Evolutionary conservation across 2,888 invertebrate species (phyloP).

Genomic region (Eristalis pertinax): DNA sequence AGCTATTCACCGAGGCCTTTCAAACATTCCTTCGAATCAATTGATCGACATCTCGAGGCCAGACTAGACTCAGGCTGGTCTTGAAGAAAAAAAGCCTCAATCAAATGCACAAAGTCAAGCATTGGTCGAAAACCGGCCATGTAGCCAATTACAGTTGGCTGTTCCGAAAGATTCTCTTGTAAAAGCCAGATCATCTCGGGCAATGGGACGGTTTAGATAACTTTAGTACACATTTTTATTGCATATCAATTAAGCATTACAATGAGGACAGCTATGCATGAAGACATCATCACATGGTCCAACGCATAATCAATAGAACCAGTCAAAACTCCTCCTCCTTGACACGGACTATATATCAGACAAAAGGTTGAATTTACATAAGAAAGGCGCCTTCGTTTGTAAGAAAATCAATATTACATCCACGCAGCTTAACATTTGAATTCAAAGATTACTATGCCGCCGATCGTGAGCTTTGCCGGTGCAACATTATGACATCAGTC

Average conservation of each 20-base stretch:
- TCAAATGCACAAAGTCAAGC: too few species aligned
- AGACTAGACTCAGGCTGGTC: too few species aligned
- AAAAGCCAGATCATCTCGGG: too few species aligned
- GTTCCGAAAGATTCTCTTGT: too few species aligned
- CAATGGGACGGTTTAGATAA: too few species aligned
- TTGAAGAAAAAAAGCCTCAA: too few species aligned
- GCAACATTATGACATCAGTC: constrained; percentile 34
- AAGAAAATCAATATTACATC: background rate
- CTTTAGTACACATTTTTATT: background rate
- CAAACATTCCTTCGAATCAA: too few species aligned
- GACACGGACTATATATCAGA: background rate
- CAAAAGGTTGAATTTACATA: background rate
- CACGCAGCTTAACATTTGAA: constrained; percentile 2
- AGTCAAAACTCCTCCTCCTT: background rate
- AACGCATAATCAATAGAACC: background rate
- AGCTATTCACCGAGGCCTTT: too few species aligned
- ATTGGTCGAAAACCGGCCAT: too few species aligned
- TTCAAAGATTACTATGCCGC: background rate
- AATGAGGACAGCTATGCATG: background rate
- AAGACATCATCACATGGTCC: background rate
- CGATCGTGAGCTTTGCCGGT: constrained; percentile 8
- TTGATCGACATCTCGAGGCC: too few species aligned
- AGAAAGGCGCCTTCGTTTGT: background rate
- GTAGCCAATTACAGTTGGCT: too few species aligned
- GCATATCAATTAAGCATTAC: background rate